These are phyloP conservation scores for Sclerurus mexicanus DNA, from an alignment of 2,113 vertebrate species.

Conservation along the genomic window DNA sequence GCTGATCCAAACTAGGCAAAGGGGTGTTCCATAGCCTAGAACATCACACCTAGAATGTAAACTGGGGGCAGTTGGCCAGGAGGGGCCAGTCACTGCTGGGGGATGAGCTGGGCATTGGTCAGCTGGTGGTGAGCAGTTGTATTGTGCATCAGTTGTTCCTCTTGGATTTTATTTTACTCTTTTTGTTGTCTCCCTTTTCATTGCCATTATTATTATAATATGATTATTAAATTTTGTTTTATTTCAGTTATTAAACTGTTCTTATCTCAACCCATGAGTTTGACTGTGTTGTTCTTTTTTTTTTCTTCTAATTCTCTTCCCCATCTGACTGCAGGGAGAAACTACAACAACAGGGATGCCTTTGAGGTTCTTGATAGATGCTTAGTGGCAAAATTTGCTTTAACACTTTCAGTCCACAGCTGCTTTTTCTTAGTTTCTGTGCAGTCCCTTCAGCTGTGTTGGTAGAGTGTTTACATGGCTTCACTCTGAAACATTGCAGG, in stretches of 20 bases:
- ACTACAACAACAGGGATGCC: not conserved
- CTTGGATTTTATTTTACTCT: not conserved
- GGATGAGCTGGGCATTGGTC: not conserved
- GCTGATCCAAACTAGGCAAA: not conserved
- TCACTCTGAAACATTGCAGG: not conserved
- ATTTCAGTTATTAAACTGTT: not conserved
- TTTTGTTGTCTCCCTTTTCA: not conserved
- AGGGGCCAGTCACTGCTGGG: not conserved
- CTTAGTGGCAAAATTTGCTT: not conserved
- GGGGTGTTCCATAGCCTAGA: not conserved
- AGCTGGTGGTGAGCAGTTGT: not conserved
- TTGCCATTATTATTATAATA: not conserved
- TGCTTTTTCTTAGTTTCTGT: not conserved
- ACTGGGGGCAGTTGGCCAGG: not conserved
- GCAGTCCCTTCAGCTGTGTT: not conserved
- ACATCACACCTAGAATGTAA: not conserved
- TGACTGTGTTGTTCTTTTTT: not conserved
- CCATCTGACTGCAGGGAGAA: not conserved
- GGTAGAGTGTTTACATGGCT: not conserved
- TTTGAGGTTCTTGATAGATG: not conserved
- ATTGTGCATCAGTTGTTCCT: not conserved
- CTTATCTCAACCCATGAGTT: not conserved
- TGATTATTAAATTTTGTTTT: not conserved
- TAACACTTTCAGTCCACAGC: not conserved
- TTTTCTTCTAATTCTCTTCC: not conserved